phyloP scores from a whole-genome alignment of 1,140 invertebrate genomes.

The Achroia grisella region DNA sequence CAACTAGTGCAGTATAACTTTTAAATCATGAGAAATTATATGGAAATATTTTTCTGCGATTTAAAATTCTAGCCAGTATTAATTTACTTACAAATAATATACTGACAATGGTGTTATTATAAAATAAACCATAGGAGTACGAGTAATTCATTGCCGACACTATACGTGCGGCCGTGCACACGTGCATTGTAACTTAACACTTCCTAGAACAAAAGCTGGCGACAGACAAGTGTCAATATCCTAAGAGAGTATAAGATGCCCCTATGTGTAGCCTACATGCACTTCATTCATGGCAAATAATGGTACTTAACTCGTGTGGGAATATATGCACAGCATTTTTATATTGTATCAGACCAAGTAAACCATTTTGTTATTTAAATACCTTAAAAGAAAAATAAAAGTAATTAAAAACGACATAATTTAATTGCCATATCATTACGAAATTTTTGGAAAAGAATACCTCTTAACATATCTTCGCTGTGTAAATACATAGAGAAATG shows the following conservation, averaged over 20 bases:
- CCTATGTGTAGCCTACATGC: conserved; percentile 48
- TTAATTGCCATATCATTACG: background rate
- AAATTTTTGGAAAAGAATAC: too few species aligned
- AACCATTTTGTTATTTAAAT: too few species aligned
- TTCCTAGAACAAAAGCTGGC: conserved; percentile 55
- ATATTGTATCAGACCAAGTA: conserved; percentile 1
- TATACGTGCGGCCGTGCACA: conserved; percentile 22
- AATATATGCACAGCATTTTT: conserved; percentile 17
- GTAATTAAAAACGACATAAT: conserved; percentile 2
- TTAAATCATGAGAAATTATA: too few species aligned
- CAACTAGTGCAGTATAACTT: too few species aligned
- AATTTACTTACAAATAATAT: too few species aligned
- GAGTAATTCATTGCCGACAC: too few species aligned
- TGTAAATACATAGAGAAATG: conserved; percentile 20
- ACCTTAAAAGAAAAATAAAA: too few species aligned
- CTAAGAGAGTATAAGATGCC: conserved; percentile 59
- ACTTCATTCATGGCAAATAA: conserved; percentile 52
- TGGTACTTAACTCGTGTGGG: conserved; percentile 55
- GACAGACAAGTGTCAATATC: conserved; percentile 68
- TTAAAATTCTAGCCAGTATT: too few species aligned
- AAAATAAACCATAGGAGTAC: background rate
- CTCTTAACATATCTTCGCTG: too few species aligned
- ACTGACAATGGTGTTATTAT: too few species aligned
- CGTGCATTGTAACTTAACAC: conserved; percentile 64
- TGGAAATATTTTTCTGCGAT: too few species aligned